Base-by-base conservation (phyloP, 2,113 vertebrate species). In the Hirundichthys speculiger region DNA sequence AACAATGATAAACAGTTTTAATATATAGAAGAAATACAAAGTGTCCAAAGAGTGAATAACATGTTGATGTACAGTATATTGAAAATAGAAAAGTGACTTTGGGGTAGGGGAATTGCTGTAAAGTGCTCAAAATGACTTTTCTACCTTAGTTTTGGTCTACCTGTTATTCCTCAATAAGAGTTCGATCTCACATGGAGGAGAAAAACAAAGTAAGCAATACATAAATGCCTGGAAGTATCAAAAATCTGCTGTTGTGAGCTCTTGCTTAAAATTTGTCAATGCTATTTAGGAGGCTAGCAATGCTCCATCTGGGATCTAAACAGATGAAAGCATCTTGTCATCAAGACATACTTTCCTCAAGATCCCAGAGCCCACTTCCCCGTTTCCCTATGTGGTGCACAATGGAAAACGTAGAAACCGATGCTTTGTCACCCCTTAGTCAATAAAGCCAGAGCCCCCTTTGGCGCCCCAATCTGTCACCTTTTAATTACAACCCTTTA, bases 401-500 rank as follows among this genome's bases (percentile, higher is more conserved):
- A 8, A 69, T 64, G 52, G 45, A 40, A 76, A 61, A 11, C 0
- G n/a, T 52, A 47, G 60, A 38, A 14, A 51, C 61, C 63, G 47
- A 65, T 69, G 80, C 82, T 87, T 64, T 79, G 88, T 90, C 83
- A 80, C 62, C 67, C 30, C 60, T 67, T 24, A 72, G 84, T 89
- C 89, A 89, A 90, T 92, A 91, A 61, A 65, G 64, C 74, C 70
- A 15, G 39, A 80, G 74, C 67, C 61, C 80, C 76, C 77, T 43
- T 47, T 70, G 80, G 88, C 73, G 42, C 74, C 64, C 62, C 69
- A 67, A 79, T 90, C 58, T 2, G 76, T 88, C 88, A 88, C 86
- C 85, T 88, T 88, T 90, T 91, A 90, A 91, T 92, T 90, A 90
- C 73, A 82, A 73, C 54, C 53, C 73, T 74, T 92, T 81, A 91